Evolutionary conservation across 2,797 vertebrate species (phyloP).

Genomic region (Chelidonichthys spinosus): DNA sequence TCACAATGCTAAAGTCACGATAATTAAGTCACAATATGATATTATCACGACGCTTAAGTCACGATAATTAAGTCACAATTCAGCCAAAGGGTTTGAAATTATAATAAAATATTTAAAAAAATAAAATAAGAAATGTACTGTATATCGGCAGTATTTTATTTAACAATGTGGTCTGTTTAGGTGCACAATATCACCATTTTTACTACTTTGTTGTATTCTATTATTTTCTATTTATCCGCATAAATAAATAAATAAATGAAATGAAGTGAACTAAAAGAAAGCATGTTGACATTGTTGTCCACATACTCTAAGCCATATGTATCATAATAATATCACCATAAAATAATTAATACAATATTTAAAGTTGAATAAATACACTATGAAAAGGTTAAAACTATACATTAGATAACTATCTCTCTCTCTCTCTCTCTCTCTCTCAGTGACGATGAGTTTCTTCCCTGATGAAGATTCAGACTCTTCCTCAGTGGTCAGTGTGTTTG

Average conservation of each 20-base stretch:
- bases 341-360: neutral
- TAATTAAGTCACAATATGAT: no score
- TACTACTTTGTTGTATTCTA: neutral
- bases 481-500: slow-evolving; percentile 72
- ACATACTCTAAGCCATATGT: neutral
- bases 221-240: neutral
- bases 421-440: neutral
- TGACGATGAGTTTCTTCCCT: neutral
- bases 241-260: neutral
- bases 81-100: no score
- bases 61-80: no score
- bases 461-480: neutral
- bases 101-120: no score
- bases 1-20: no score
- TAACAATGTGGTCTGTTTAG: neutral
- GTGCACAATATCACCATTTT: neutral
- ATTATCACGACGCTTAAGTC: no score
- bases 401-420: neutral
- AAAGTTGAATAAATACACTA: slow-evolving; percentile 15
- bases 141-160: no score
- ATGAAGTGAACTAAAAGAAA: neutral
- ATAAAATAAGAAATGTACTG: no score
- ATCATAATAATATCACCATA: neutral
- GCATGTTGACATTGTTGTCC: no score
- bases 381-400: neutral